Percentiles rank a stretch among this genome's conserved stretches.
Conservation (phyloP, 2,888 invertebrate species). For the Heliconius aoede region DNA sequence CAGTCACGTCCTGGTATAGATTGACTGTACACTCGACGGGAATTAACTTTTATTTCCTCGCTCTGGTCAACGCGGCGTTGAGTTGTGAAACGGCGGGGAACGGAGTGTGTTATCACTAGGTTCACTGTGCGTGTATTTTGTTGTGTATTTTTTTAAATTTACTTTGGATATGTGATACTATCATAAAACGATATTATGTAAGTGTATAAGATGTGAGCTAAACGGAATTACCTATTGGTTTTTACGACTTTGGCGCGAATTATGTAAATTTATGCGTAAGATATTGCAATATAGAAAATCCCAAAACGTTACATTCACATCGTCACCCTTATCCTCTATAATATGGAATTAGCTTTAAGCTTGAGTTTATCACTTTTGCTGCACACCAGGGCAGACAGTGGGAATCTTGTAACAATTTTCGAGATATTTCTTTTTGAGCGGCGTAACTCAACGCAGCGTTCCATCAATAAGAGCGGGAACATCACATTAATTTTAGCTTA, state of each 20-base stretch:
- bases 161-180: background rate
- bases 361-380: no score
- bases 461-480: background rate
- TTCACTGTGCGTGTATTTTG: no score
- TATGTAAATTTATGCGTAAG: background rate
- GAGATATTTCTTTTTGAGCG: background rate
- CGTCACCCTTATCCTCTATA: background rate
- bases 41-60: no score
- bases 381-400: no score
- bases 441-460: background rate
- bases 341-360: background rate
- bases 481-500: background rate
- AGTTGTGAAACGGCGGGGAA: no score
- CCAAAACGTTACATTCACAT: background rate
- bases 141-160: no score
- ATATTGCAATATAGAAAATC: conserved; percentile 7
- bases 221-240: conserved; percentile 3
- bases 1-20: no score
- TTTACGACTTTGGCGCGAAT: background rate
- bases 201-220: background rate
- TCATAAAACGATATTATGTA: conserved; percentile 2
- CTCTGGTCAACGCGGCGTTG: no score
- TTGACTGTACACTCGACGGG: background rate
- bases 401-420: background rate
- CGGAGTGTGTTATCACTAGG: no score